Percentiles rank a stretch among this genome's conserved stretches.
These are phyloP conservation scores for Pteronotus mesoamericanus DNA, from an alignment of 2,797 vertebrate species.

Conservation along the genomic window DNA sequence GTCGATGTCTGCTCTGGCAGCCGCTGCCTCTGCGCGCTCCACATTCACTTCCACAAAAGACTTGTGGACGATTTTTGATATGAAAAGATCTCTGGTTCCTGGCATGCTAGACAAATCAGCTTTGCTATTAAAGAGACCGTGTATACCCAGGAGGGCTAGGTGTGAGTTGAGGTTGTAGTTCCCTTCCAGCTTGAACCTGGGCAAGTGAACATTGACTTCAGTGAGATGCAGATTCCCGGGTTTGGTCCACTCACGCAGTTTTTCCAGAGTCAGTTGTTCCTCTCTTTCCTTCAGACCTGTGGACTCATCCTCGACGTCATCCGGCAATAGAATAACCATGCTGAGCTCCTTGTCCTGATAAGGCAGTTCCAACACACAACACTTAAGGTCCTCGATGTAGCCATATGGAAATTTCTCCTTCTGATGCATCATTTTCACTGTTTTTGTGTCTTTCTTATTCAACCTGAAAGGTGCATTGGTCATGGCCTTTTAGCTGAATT, in stretches of 20 bases:
- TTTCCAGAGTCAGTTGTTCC: constrained; percentile 85
- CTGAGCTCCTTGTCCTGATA: constrained; percentile 69
- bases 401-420: constrained; percentile 85
- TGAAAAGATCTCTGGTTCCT: constrained; percentile 82
- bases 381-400: constrained; percentile 83
- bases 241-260: constrained; percentile 89
- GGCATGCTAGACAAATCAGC: constrained; percentile 23
- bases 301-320: constrained; percentile 72
- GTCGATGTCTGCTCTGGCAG: constrained; percentile 85
- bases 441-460: constrained; percentile 85
- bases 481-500: constrained; percentile 84
- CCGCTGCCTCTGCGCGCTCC: constrained; percentile 94
- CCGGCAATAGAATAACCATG: constrained; percentile 78
- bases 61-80: constrained; percentile 91
- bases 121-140: neutral
- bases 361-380: constrained; percentile 89
- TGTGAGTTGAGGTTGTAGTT: constrained; percentile 85
- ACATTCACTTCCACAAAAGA: constrained; percentile 96
- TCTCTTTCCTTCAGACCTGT: constrained; percentile 90
- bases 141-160: constrained; percentile 65
- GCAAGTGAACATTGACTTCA: constrained; percentile 86
- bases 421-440: constrained; percentile 94
- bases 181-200: constrained; percentile 93
- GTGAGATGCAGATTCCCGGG: constrained; percentile 79
- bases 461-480: constrained; percentile 85